Base-by-base conservation (phyloP, 2,888 invertebrate genomes). In the Cerceris ruficornis region DNA sequence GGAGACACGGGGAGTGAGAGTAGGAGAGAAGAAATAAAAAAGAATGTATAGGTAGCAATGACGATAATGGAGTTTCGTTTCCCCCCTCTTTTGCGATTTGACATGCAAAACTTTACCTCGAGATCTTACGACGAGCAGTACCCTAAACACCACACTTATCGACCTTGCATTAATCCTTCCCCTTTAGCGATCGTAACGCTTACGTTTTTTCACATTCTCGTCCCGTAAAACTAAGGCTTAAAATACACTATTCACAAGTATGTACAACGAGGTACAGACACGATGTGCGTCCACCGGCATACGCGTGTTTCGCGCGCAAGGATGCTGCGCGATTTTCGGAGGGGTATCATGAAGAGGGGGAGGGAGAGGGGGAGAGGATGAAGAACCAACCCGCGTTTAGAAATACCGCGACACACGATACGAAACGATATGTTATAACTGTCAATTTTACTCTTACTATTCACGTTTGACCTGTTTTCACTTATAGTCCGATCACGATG, bases 191-290 rank as follows among this genome's bases (percentile, higher is more conserved):
- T 58, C 62, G 42, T 42, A 41, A 43, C 42, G 42, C 49, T 58
- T 76, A 50, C 14, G 9, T 68, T 62, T 62, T 62, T 69, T 85
- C 77, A 83, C 59, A 58, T 76, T 75, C 64, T 69, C 66, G 70
- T 86, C 61, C 67, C 68, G 76, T 85, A 75, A 87, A 88, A 87
- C 81, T 86, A 86, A 80, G 62, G 77, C 81, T 88, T 88, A 89
- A 89, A 88, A 90, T 89, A 89, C 87, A 90, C 88, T 90, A 90
- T 90, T 88, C 90, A 90, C 90, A 90, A 81, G 80, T 90, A 90
- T 90, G 81, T 90, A 90, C 90, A 90, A 82, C 82, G 76, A 81
- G 85, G 82, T 82, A 85, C 83, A 83, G 83, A 81, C 82, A 82
- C 83, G 80, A 87, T 77, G 83, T 88, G 88, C 88, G 86, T 88